phyloP scores from a whole-genome alignment of 2,797 vertebrate species.

The Urocyon cinereoargenteus region DNA sequence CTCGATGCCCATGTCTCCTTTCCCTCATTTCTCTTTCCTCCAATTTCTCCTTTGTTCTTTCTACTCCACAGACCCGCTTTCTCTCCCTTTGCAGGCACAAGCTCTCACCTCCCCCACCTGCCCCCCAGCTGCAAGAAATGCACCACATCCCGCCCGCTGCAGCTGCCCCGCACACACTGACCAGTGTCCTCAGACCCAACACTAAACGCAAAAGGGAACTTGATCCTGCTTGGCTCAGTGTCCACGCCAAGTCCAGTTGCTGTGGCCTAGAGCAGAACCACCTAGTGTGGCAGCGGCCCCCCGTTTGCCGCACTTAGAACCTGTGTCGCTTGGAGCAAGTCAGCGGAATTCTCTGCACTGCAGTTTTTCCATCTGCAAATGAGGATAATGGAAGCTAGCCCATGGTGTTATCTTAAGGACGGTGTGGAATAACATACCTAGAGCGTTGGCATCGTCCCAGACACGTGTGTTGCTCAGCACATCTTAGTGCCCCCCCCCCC shows the following conservation, averaged over 20 bases:
- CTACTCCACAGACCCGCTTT: not conserved
- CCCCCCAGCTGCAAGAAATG: not conserved
- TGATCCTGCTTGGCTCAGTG: not conserved
- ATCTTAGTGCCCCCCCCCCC: not conserved
- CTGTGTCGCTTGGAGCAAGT: not conserved
- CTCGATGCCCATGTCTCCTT: not conserved
- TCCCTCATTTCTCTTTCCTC: not conserved
- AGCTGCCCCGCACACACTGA: not conserved
- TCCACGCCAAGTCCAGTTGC: not conserved
- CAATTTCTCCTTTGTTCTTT: not conserved
- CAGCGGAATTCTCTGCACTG: not conserved
- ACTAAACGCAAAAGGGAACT: not conserved
- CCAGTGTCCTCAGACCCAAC: not conserved
- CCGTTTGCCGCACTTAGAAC: not conserved
- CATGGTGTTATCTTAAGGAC: not conserved
- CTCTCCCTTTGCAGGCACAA: fast-evolving
- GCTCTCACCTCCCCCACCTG: not conserved
- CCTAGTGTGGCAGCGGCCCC: no score
- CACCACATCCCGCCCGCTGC: not conserved
- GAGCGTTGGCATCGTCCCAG: not conserved
- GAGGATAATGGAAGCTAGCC: not conserved
- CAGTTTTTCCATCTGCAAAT: not conserved
- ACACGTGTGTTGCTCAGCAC: no score
- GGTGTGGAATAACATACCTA: not conserved
- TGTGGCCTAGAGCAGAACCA: not conserved